Conservation (phyloP, 2,797 vertebrate genomes). For the Cossypha heuglini region DNA sequence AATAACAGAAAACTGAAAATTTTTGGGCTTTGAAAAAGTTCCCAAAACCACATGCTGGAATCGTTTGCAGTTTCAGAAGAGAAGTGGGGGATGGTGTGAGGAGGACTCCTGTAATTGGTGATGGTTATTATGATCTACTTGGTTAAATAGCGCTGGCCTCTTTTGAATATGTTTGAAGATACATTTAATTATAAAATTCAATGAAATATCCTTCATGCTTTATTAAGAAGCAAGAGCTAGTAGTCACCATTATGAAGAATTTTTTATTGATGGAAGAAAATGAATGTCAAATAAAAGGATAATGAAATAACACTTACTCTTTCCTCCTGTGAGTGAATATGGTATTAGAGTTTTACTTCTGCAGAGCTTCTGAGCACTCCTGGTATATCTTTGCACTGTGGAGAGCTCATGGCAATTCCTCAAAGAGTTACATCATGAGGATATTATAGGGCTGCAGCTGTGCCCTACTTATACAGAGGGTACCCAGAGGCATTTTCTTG, state of each 20-base stretch:
- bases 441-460: neutral
- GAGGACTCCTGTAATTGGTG: neutral
- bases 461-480: neutral
- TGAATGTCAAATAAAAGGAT: slow-evolving; percentile 21
- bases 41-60: neutral
- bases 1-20: neutral
- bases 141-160: neutral
- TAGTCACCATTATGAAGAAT: neutral
- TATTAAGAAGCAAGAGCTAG: neutral
- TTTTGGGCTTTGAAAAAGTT: neutral
- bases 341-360: neutral
- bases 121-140: neutral
- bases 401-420: neutral
- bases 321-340: neutral
- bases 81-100: fast-evolving
- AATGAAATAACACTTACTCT: neutral
- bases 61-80: neutral
- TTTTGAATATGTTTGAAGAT: slow-evolving; percentile 39
- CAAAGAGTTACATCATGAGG: neutral
- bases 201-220: slow-evolving; percentile 10
- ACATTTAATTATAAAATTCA: slow-evolving; percentile 27
- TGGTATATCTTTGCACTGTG: neutral
- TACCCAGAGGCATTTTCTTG: neutral
- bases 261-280: slow-evolving; percentile 35
- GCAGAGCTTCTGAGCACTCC: neutral